Conservation (phyloP, 2,113 vertebrate species). For the Balaenoptera acutorostrata region DNA sequence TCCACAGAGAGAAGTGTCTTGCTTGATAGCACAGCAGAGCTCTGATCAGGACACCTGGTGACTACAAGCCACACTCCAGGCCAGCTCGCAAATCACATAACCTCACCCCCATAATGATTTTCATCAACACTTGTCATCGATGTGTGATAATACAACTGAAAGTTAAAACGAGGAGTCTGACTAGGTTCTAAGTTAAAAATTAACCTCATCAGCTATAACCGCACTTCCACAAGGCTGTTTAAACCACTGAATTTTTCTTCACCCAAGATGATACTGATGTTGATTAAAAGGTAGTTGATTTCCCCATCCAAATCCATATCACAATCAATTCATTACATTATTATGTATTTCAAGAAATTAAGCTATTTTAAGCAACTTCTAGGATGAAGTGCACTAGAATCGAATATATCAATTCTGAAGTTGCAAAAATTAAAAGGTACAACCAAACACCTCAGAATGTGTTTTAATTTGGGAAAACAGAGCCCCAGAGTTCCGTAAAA, state of each 20-base stretch:
- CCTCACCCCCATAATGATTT: not conserved
- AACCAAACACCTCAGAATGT: conserved; percentile 4
- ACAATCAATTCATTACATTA: not conserved
- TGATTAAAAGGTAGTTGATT: not conserved
- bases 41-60: not conserved
- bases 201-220: not conserved
- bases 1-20: conserved; percentile 63
- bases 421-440: conserved; percentile 21
- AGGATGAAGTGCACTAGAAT: not conserved
- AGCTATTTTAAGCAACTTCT: not conserved
- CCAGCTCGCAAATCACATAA: not conserved
- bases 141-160: not conserved
- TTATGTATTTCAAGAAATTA: conserved; percentile 26
- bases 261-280: not conserved
- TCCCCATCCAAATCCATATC: not conserved
- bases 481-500: conserved; percentile 39
- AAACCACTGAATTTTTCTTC: not conserved
- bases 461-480: conserved; percentile 39
- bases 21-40: conserved; percentile 44
- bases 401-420: not conserved
- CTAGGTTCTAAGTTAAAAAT: not conserved
- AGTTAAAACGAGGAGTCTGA: not conserved
- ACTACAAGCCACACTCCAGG: not conserved
- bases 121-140: not conserved
- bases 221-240: not conserved